Evolutionary conservation across 2,797 vertebrate genomes (phyloP).

Genomic region (Acanthurus leucopareius): DNA sequence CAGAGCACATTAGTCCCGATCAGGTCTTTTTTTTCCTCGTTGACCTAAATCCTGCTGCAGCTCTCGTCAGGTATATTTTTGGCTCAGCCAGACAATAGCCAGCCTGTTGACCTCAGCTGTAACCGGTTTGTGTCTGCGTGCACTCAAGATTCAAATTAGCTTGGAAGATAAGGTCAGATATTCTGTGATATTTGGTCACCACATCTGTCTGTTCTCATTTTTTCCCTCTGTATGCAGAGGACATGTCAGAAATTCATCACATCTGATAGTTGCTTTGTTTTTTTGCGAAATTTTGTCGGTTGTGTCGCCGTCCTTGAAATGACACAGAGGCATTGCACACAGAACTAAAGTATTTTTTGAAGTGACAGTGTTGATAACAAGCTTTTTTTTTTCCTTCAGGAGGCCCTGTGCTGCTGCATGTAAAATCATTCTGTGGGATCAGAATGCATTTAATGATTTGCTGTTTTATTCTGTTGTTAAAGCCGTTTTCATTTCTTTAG

Average conservation of each 20-base stretch:
- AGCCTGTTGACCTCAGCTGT: conserved; percentile 49
- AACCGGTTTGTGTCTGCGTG: conserved; percentile 61
- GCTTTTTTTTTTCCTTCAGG: neutral
- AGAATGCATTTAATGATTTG: too few relatives aligned
- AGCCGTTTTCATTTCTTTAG: too few relatives aligned
- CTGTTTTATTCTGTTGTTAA: too few relatives aligned
- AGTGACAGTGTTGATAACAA: conserved; percentile 16
- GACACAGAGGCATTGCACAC: neutral
- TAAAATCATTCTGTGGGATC: too few relatives aligned
- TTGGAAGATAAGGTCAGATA: conserved; percentile 38
- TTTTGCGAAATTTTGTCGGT: neutral
- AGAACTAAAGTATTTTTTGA: conserved; percentile 17
- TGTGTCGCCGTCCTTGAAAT: conserved; percentile 22
- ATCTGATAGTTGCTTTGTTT: neutral
- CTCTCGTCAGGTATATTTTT: conserved; percentile 55
- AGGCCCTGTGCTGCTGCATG: too few relatives aligned
- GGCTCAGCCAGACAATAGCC: conserved; percentile 36
- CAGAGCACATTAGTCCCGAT: conserved; percentile 26
- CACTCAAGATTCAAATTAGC: conserved; percentile 41
- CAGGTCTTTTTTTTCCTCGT: conserved; percentile 2
- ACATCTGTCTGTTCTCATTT: conserved; percentile 16
- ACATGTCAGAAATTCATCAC: neutral
- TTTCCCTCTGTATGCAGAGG: neutral
- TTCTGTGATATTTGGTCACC: neutral
- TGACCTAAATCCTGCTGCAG: conserved; percentile 43